Evolutionary conservation across 2,888 invertebrate species (phyloP), one percentile per base, ranked within the genome.

Genomic region (Drosophila ustulata): DNA sequence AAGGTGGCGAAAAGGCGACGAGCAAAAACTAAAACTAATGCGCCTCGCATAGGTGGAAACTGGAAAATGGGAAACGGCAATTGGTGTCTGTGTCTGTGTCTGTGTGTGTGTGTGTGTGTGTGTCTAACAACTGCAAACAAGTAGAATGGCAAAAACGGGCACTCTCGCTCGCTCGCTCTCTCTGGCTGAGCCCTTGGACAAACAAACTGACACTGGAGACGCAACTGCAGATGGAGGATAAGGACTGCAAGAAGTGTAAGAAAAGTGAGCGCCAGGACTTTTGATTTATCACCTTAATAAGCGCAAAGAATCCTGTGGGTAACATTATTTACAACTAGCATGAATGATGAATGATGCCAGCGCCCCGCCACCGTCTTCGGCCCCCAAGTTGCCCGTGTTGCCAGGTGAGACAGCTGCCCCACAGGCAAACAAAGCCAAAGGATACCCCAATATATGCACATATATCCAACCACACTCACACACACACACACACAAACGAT

Each of bases 221-320:
- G 47, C 43, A 49, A 52, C 41, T 53, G 55, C 56, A 67, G 56
- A 62, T 62, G 63, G 37, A 59, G 23, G 43, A 43, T 18, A 25
- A 13, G 34, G 47, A 49, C 30, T n/a, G 23, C n/a, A 32, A 23
- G 9, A 8, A 43, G 26, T 25, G 32, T 23, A 37, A 46, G 53
- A 43, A 45, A 39, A 18, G 30, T 34, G 30, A 47, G n/a, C 18
- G 56, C 41, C 4, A 66, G 58, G 49, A 68, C 78, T 83, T 88
- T 89, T 87, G 87, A 87, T 87, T 87, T 89, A 87, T 87, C 89
- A 84, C 89, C 89, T 78, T 87, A 88, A 89, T 87, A 87, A 89
- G 79, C 89, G 78, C 68, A 78, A 82, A 71, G 82, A 81, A 84
- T 89, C 88, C 88, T 88, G 78, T 75, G 87, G 89, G 87, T 74